Evolutionary conservation across 1,140 invertebrate species (phyloP).

Genomic region (Megalopta genalis): DNA sequence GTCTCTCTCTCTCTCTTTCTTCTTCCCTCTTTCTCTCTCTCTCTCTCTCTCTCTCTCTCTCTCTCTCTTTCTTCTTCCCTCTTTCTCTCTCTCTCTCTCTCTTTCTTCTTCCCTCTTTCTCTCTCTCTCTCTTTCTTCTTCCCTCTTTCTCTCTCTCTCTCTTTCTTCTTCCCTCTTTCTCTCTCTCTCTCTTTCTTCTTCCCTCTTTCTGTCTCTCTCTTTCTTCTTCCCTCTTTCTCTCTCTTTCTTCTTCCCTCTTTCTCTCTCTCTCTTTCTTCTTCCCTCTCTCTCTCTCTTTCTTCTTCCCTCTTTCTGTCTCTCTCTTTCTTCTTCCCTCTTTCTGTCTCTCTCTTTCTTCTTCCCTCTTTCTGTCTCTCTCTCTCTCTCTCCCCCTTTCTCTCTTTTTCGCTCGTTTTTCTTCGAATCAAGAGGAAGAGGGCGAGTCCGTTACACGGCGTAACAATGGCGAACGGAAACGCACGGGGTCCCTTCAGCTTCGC

Average conservation of each 20-base stretch:
- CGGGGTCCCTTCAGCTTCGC: conserved; percentile 22
- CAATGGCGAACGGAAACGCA: conserved; percentile 1
- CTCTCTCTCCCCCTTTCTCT: background rate
- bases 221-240: background rate
- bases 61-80: too few species aligned
- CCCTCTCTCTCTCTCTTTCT: background rate
- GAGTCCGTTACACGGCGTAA: conserved; percentile 22
- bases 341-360: background rate
- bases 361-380: background rate
- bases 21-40: too few species aligned
- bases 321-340: background rate
- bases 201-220: too few species aligned
- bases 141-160: background rate
- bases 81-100: too few species aligned
- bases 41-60: too few species aligned
- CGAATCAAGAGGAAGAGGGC: background rate
- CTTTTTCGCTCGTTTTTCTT: background rate
- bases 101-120: too few species aligned
- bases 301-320: background rate
- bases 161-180: background rate
- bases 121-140: background rate
- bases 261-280: background rate
- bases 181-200: too few species aligned
- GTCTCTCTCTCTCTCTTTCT: background rate
- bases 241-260: background rate